phyloP scores from a whole-genome alignment of 2,113 vertebrate genomes.

The Bufo bufo region DNA sequence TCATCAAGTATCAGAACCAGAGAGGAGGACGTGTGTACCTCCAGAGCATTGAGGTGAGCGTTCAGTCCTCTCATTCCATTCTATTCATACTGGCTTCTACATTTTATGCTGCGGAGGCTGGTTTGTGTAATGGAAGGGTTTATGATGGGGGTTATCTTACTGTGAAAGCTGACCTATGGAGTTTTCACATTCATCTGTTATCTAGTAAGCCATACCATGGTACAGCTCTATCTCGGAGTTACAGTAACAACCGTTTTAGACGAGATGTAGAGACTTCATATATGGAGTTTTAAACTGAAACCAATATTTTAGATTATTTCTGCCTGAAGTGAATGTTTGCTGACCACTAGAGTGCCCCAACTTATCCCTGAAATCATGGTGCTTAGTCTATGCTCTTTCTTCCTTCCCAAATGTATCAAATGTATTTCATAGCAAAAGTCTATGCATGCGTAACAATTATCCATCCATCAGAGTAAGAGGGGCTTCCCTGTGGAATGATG shows the following conservation, averaged over 20 bases:
- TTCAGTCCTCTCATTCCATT: too few relatives aligned
- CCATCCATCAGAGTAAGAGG: too few relatives aligned
- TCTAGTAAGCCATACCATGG: background rate
- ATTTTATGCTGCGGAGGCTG: background rate
- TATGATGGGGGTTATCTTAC: background rate
- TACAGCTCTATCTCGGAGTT: background rate
- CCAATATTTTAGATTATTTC: too few relatives aligned
- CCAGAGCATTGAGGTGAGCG: slow-evolving; percentile 76
- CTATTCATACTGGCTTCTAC: too few relatives aligned
- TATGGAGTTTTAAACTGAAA: background rate
- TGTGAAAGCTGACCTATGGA: background rate
- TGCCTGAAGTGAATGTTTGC: too few relatives aligned
- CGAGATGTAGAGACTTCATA: background rate
- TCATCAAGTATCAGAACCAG: slow-evolving; percentile 79
- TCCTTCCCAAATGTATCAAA: too few relatives aligned
- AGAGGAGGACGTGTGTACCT: slow-evolving; percentile 78
- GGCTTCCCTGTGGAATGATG: too few relatives aligned
- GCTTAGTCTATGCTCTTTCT: too few relatives aligned
- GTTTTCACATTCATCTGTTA: background rate
- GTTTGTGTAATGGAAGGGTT: background rate
- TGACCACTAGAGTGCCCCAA: too few relatives aligned
- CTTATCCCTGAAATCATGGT: too few relatives aligned
- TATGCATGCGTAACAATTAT: too few relatives aligned
- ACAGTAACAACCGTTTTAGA: background rate
- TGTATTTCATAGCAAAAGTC: too few relatives aligned